These are phyloP conservation scores for Pseudorectes ferrugineus DNA, from an alignment of 2,113 vertebrate genomes.

Conservation along the genomic window DNA sequence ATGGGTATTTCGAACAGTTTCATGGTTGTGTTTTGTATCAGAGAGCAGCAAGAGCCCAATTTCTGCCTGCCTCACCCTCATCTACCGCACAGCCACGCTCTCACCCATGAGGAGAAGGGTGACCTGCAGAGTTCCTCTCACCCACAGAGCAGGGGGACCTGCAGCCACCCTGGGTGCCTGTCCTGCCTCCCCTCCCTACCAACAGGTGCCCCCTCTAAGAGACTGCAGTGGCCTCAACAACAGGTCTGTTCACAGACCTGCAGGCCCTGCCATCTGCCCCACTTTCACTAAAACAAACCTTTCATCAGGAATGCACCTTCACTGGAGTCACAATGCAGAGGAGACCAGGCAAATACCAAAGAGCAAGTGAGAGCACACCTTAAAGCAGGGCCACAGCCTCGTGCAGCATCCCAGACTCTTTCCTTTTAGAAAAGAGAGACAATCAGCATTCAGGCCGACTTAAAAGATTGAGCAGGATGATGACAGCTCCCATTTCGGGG, in stretches of 20 bases:
- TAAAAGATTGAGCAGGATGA: slow-evolving; percentile 45
- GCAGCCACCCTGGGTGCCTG: accelerated
- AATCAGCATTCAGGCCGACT: slow-evolving; percentile 5
- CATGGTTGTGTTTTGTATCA: neutral
- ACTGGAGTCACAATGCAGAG: neutral
- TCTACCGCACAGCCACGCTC: neutral
- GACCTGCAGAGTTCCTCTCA: neutral
- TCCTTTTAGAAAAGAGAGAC: neutral
- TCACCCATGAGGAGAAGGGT: neutral
- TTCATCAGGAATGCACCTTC: neutral
- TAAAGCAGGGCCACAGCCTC: neutral
- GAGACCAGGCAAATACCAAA: neutral
- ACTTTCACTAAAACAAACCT: neutral
- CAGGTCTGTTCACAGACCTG: neutral
- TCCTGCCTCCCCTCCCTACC: accelerated
- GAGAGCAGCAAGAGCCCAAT: neutral
- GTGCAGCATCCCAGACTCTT: neutral
- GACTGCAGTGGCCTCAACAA: neutral
- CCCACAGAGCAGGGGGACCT: accelerated
- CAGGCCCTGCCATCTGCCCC: neutral
- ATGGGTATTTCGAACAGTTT: neutral
- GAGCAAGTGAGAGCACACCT: neutral
- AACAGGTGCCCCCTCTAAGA: neutral
- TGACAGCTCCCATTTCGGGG: slow-evolving; percentile 53
- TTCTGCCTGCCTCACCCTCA: neutral